phyloP scores from a whole-genome alignment of 2,797 vertebrate genomes.

The Melanotaenia parkinsoni region DNA sequence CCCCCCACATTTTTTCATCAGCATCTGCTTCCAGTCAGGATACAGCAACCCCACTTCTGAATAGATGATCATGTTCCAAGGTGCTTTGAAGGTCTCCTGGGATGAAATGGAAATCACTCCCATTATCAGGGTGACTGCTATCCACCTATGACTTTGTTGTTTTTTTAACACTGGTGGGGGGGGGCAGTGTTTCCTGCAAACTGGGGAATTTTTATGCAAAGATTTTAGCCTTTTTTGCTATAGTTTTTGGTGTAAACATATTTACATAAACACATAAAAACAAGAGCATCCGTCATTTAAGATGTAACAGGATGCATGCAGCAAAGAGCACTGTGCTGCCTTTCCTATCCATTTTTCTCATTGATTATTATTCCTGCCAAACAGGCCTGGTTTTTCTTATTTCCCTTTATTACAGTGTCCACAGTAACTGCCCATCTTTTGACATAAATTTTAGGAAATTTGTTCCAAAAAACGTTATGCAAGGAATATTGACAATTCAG shows the following conservation, averaged over 20 bases:
- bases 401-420: too few relatives aligned
- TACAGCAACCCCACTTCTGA: slow-evolving; percentile 39
- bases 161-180: neutral
- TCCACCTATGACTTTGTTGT: neutral
- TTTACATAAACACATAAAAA: neutral
- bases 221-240: neutral
- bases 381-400: too few relatives aligned
- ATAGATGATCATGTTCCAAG: slow-evolving; percentile 59
- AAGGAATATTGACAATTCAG: too few relatives aligned
- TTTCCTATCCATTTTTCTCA: too few relatives aligned
- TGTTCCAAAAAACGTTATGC: too few relatives aligned
- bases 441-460: too few relatives aligned
- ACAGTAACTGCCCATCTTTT: too few relatives aligned
- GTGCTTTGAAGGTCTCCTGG: slow-evolving; percentile 50
- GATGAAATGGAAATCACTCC: slow-evolving; percentile 36
- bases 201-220: neutral
- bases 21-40: slow-evolving; percentile 40
- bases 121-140: slow-evolving; percentile 44
- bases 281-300: neutral
- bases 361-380: too few relatives aligned
- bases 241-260: neutral
- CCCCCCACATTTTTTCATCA: slow-evolving; percentile 35
- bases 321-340: too few relatives aligned
- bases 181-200: neutral
- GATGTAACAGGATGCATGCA: neutral